Evolutionary conservation across 1,140 invertebrate species (phyloP), one percentile per base, ranked within the genome.

Genomic region (Drosophila quadrilineata): DNA sequence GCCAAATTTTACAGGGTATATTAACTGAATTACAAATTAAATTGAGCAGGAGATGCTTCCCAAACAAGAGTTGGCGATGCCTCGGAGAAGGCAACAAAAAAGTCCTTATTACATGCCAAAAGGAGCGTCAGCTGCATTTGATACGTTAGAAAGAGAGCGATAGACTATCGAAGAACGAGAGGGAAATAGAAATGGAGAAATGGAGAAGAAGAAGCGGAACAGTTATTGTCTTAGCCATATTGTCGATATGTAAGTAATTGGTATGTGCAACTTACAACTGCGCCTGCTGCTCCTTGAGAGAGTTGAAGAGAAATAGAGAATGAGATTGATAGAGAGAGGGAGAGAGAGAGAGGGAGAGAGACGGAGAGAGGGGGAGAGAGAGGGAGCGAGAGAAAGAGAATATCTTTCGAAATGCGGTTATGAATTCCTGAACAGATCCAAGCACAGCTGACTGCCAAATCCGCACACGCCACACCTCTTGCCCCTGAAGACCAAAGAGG

Each of bases 181-280:
- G 46, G 41, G 31, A 3, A 10, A 36, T 12, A 16, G 48, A 16
- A 6, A 22, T 8, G 41, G 19, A 12, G 19, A 6, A 3, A 35
- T 9, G 10, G 43, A 17, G 28, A 29, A 28, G 8, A 16, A 9
- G 31, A 10, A 10, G 17, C 8, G 63, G 46, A 22, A 41, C 63
- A 52, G 63, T 66, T 66, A 60, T 66, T 66, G 63, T 66, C 56
- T 66, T 57, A 54, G 65, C 63, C 76, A 65, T 75, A 82, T 82
- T 82, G 76, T 71, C 76, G 76, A 82, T 82, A 82, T 74, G 71
- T 82, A 82, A 82, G 76, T 71, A 82, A 82, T 82, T 75, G 76
- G 76, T 82, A 82, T 82, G 76, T 82, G 72, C 76, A 82, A 82
- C 76, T 82, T 82, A 75, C 76, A 82, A 82, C 76, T 82, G 76